A percentile compares a stretch with the other conserved stretches of the same genome.
These are phyloP conservation scores for Nomada fabriciana DNA, from an alignment of 2,888 invertebrate species.

Conservation along the genomic window DNA sequence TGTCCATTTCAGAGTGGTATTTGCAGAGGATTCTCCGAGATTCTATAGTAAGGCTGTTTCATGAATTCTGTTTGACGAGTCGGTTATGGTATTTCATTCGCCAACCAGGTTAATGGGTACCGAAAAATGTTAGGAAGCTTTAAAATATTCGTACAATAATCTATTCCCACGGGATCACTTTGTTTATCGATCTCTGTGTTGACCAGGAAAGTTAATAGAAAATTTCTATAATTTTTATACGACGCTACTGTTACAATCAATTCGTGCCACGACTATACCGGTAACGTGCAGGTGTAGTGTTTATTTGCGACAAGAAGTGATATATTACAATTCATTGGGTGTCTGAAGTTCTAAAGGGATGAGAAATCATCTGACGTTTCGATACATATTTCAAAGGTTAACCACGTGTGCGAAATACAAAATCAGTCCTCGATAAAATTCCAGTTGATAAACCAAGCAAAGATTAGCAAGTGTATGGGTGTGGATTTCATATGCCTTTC, in stretches of 20 bases:
- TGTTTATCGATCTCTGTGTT: not conserved
- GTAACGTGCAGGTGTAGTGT: no score
- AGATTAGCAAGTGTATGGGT: not conserved
- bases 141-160: no score
- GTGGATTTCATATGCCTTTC: not conserved
- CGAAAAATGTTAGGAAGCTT: no score
- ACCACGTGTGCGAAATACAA: not conserved
- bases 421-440: constrained; percentile 5
- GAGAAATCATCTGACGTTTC: not conserved
- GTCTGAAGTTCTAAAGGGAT: not conserved
- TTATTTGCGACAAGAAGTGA: no score
- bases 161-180: no score
- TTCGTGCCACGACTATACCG: no score
- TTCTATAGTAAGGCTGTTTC: no score
- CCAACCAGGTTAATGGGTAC: no score
- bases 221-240: not conserved
- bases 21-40: not conserved
- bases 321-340: no score
- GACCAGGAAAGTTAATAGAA: not conserved
- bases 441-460: constrained; percentile 15
- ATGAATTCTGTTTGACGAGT: no score
- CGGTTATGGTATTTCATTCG: no score
- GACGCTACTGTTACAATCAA: no score
- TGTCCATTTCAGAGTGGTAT: not conserved
- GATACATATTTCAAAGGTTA: constrained; percentile 1